phyloP scores from a whole-genome alignment of 2,888 invertebrate species.

The Odontomyia ornata region DNA sequence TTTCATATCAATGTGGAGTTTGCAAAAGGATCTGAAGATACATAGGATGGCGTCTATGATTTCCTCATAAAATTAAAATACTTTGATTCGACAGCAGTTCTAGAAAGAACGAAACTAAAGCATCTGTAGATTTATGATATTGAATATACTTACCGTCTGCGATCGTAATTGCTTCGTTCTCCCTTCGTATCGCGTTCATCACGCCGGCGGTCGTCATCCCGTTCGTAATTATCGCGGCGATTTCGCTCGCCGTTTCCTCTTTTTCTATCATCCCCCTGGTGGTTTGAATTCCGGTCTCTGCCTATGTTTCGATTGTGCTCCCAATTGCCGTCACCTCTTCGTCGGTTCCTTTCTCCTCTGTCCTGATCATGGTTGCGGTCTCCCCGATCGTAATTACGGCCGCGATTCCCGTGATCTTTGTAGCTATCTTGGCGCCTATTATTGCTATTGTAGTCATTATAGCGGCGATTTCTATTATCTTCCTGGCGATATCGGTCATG shows the following conservation, averaged over 20 bases:
- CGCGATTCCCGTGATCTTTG: slow-evolving; percentile 41
- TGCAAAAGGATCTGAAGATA: too few species aligned
- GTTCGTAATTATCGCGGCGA: slow-evolving; percentile 47
- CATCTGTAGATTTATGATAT: not conserved
- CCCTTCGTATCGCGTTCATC: slow-evolving; percentile 29
- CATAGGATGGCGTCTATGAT: too few species aligned
- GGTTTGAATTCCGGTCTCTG: slow-evolving; percentile 12
- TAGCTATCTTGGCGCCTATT: slow-evolving; percentile 45
- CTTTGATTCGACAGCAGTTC: not conserved
- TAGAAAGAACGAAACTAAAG: not conserved
- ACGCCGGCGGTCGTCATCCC: slow-evolving; percentile 47
- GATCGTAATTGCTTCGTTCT: slow-evolving; percentile 7
- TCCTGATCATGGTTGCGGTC: slow-evolving; percentile 19
- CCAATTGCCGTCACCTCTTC: not conserved
- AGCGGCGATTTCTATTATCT: not conserved
- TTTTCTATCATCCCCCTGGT: not conserved
- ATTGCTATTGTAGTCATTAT: not conserved
- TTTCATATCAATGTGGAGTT: too few species aligned
- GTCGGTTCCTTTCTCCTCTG: slow-evolving; percentile 8
- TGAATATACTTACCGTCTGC: slow-evolving; percentile 22
- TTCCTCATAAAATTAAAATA: too few species aligned
- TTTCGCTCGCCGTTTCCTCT: slow-evolving; percentile 21
- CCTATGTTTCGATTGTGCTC: not conserved
- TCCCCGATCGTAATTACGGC: too few species aligned
- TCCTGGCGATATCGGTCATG: slow-evolving; percentile 41